Evolutionary conservation across 2,888 invertebrate species (phyloP).

Genomic region (Villa cingulata): DNA sequence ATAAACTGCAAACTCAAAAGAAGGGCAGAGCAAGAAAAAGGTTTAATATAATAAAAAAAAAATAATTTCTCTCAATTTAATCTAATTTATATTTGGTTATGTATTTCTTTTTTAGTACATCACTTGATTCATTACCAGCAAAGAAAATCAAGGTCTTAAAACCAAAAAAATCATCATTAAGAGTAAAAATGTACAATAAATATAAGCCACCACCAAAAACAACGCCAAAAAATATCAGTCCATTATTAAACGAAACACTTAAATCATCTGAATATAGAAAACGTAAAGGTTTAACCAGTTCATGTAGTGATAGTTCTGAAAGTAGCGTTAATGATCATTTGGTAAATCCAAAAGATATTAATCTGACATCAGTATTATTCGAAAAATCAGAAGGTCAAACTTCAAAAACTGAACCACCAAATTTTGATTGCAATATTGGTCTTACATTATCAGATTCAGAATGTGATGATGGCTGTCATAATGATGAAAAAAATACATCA

Average conservation of each 20-base stretch:
- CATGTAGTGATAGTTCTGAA: slow-evolving; percentile 16
- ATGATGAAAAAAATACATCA: slow-evolving; percentile 15
- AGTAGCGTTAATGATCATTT: slow-evolving; percentile 43
- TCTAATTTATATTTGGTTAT: background rate
- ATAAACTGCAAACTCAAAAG: slow-evolving; percentile 3
- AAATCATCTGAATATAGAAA: slow-evolving; percentile 3
- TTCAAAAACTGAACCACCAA: slow-evolving; percentile 13
- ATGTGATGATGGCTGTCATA: slow-evolving; percentile 17
- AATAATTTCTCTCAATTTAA: background rate
- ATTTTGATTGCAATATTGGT: slow-evolving; percentile 33
- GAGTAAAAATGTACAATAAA: slow-evolving; percentile 26
- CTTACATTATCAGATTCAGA: slow-evolving; percentile 24
- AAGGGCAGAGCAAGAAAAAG: background rate
- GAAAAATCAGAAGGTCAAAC: too few relatives aligned
- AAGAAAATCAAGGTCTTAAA: too few relatives aligned
- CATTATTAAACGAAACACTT: background rate
- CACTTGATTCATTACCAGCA: background rate
- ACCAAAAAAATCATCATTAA: slow-evolving; percentile 8
- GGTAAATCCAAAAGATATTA: slow-evolving; percentile 40
- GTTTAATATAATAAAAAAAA: background rate
- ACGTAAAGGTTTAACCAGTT: slow-evolving; percentile 3
- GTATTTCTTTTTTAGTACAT: background rate
- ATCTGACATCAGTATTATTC: slow-evolving; percentile 33
- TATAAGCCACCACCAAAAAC: slow-evolving; percentile 27
- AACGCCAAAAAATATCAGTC: background rate